phyloP scores from a whole-genome alignment of 1,140 invertebrate species.

The Mycetomoellerius zeteki region DNA sequence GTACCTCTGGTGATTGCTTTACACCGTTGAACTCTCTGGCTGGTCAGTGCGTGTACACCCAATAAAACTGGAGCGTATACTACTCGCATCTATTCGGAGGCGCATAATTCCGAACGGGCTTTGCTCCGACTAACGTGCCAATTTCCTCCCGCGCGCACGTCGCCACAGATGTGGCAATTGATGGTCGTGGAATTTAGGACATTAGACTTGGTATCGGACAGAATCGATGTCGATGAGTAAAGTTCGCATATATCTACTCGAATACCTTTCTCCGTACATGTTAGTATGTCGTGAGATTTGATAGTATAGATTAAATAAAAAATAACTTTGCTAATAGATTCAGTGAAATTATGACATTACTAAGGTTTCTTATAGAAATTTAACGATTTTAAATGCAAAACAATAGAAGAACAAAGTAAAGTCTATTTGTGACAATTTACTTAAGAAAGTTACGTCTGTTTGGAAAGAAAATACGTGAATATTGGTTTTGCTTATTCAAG shows the following conservation, averaged over 20 bases:
- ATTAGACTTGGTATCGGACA: slow-evolving; percentile 30
- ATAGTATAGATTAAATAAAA: not conserved
- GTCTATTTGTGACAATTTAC: slow-evolving; percentile 12
- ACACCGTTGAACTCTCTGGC: slow-evolving; percentile 53
- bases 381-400: slow-evolving; percentile 11
- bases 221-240: slow-evolving; percentile 5
- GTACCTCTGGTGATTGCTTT: slow-evolving; percentile 80
- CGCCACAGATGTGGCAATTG: slow-evolving; percentile 21
- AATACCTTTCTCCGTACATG: not conserved
- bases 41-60: slow-evolving; percentile 11
- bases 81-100: slow-evolving; percentile 26
- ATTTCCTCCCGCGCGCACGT: slow-evolving; percentile 29
- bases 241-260: not conserved
- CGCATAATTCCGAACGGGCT: slow-evolving; percentile 36
- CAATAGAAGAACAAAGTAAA: not conserved
- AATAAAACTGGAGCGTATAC: slow-evolving; percentile 53
- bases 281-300: not conserved
- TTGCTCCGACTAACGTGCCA: slow-evolving; percentile 2
- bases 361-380: not conserved
- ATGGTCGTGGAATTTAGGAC: slow-evolving; percentile 29
- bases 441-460: slow-evolving; percentile 15
- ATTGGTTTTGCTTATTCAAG: slow-evolving; percentile 33
- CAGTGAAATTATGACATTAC: not conserved
- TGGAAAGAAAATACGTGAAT: not conserved
- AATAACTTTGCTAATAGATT: not conserved